phyloP scores from a whole-genome alignment of 2,888 invertebrate species.

The Ceriagrion tenellum region DNA sequence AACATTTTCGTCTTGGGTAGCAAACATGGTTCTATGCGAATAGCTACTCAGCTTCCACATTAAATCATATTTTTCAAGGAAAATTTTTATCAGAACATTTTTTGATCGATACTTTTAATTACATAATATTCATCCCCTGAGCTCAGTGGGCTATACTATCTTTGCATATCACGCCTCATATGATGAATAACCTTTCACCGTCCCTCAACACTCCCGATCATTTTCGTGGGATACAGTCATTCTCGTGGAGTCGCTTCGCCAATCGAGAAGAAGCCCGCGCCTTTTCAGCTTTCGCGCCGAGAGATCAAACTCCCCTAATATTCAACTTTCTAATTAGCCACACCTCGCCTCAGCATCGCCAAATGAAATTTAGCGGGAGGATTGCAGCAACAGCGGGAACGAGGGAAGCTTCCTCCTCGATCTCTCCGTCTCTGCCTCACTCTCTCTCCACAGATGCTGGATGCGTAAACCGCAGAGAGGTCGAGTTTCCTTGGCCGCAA shows the following conservation, averaged over 20 bases:
- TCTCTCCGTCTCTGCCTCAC: neutral
- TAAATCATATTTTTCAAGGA: too few species aligned
- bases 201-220: too few species aligned
- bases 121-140: too few species aligned
- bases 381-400: slow-evolving; percentile 16
- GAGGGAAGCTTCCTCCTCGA: neutral
- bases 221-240: neutral
- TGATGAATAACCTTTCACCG: too few species aligned
- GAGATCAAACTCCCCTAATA: neutral
- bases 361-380: slow-evolving; percentile 10
- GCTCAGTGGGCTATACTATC: too few species aligned
- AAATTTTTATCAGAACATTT: too few species aligned
- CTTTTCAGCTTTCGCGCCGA: slow-evolving; percentile 10
- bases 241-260: neutral
- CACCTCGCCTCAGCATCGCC: slow-evolving; percentile 21
- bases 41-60: too few species aligned
- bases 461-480: slow-evolving; percentile 33
- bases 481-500: slow-evolving; percentile 42
- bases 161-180: too few species aligned
- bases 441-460: slow-evolving; percentile 2
- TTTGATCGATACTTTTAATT: too few species aligned
- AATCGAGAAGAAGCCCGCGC: neutral
- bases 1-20: too few species aligned
- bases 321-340: slow-evolving; percentile 32
- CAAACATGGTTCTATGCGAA: too few species aligned